Evolutionary conservation across 2,113 vertebrate genomes (phyloP).

Genomic region (Crotalus helleri): DNA sequence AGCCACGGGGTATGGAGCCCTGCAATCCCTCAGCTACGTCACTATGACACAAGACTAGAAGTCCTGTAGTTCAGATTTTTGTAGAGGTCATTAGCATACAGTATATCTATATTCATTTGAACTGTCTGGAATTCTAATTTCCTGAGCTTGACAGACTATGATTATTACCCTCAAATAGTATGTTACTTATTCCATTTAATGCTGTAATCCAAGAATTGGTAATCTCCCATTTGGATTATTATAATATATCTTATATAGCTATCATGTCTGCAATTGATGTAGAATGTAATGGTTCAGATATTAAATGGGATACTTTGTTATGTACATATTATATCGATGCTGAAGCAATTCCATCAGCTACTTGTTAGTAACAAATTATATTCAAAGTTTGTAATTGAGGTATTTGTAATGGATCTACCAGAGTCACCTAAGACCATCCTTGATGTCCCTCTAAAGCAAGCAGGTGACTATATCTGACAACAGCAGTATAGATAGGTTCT

Average conservation of each 20-base stretch:
- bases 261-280: not conserved
- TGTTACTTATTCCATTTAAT: not conserved
- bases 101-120: not conserved
- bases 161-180: not conserved
- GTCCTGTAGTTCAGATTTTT: not conserved
- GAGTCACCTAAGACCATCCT: not conserved
- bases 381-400: not conserved
- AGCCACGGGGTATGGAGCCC: too few relatives aligned
- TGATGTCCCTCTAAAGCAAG: not conserved
- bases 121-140: not conserved
- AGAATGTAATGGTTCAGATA: not conserved
- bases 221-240: not conserved
- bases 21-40: too few relatives aligned
- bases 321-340: not conserved
- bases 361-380: not conserved
- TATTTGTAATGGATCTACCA: not conserved
- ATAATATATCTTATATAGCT: not conserved
- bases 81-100: not conserved
- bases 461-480: not conserved
- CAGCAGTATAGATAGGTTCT: not conserved
- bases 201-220: not conserved
- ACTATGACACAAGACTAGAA: too few relatives aligned
- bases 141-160: not conserved
- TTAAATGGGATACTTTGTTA: not conserved
- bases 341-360: not conserved